phyloP scores from a whole-genome alignment of 2,797 vertebrate genomes.

The Neosilurus mollespiculum region DNA sequence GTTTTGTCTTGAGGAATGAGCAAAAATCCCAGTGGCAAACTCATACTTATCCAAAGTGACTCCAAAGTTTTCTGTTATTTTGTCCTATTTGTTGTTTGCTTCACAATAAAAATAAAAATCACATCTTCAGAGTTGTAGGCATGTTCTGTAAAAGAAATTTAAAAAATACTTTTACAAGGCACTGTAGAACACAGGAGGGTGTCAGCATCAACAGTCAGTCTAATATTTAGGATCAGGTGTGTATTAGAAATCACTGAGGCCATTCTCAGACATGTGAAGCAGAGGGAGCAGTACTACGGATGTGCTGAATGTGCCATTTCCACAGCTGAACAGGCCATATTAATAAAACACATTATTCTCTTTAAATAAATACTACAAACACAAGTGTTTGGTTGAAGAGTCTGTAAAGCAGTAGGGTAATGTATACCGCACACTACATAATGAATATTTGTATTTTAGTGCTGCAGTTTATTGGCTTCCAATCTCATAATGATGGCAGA shows the following conservation, averaged over 20 bases:
- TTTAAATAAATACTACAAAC: not conserved
- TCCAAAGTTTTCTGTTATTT: too few species aligned
- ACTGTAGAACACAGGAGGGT: not conserved
- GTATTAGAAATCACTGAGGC: not conserved
- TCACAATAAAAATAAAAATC: too few species aligned
- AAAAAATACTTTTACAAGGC: too few species aligned
- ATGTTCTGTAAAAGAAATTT: too few species aligned
- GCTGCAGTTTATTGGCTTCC: not conserved
- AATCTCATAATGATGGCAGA: not conserved
- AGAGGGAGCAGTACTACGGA: not conserved
- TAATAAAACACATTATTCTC: not conserved
- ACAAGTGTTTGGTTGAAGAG: not conserved
- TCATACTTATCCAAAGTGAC: too few species aligned
- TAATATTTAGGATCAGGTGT: not conserved
- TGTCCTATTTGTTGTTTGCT: too few species aligned
- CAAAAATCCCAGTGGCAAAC: too few species aligned
- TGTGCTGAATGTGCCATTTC: not conserved
- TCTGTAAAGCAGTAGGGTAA: not conserved
- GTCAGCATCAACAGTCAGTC: not conserved
- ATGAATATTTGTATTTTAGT: conserved; percentile 5
- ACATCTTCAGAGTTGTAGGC: too few species aligned
- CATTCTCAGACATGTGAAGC: not conserved
- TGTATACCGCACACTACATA: not conserved
- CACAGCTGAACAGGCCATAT: not conserved
- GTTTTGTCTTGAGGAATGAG: too few species aligned